Percentiles rank a stretch among this genome's conserved stretches.
These are phyloP conservation scores for Caenorhabditis macrosperma DNA, from an alignment of 2,888 invertebrate species.

Conservation along the genomic window DNA sequence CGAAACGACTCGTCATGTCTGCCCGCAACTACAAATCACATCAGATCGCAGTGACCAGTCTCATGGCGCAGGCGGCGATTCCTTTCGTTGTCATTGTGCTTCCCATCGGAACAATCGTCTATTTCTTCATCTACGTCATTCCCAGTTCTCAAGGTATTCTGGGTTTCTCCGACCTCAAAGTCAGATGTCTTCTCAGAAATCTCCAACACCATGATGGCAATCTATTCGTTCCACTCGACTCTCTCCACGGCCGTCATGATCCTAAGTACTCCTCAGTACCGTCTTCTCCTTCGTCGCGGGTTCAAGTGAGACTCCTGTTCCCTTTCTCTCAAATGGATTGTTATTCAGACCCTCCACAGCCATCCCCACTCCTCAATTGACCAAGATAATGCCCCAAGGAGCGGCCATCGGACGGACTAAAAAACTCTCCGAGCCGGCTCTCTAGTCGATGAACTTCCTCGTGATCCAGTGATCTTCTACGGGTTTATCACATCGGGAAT, in stretches of 20 bases:
- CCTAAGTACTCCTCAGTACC: constrained; percentile 48
- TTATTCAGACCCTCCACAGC: constrained; percentile 2
- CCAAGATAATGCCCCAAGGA: constrained; percentile 8
- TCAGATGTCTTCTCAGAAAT: constrained; percentile 4
- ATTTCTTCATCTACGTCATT: constrained; percentile 29
- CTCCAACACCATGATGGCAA: constrained; percentile 40
- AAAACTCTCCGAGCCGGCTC: constrained; percentile 17
- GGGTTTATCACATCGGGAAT: too few species aligned
- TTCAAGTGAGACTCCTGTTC: too few species aligned
- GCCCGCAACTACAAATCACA: constrained; percentile 30
- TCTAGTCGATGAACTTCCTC: background rate
- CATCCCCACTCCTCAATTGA: constrained; percentile 16
- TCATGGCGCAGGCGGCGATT: constrained; percentile 45
- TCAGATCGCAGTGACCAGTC: constrained; percentile 46
- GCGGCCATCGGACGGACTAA: constrained; percentile 1
- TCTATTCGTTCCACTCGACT: constrained; percentile 39
- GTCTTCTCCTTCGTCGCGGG: constrained; percentile 17
- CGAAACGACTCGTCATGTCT: constrained; percentile 12
- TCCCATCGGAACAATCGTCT: constrained; percentile 31
- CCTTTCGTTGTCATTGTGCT: constrained; percentile 36
- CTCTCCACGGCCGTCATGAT: constrained; percentile 51
- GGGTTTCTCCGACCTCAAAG: too few species aligned
- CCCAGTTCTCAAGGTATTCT: constrained; percentile 23
- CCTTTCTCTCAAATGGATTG: too few species aligned
- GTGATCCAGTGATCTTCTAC: too few species aligned